A percentile compares a stretch with the other conserved stretches of the same genome.
Evolutionary conservation across 2,888 invertebrate species (phyloP).

Genomic region (Copidosoma aretas): DNA sequence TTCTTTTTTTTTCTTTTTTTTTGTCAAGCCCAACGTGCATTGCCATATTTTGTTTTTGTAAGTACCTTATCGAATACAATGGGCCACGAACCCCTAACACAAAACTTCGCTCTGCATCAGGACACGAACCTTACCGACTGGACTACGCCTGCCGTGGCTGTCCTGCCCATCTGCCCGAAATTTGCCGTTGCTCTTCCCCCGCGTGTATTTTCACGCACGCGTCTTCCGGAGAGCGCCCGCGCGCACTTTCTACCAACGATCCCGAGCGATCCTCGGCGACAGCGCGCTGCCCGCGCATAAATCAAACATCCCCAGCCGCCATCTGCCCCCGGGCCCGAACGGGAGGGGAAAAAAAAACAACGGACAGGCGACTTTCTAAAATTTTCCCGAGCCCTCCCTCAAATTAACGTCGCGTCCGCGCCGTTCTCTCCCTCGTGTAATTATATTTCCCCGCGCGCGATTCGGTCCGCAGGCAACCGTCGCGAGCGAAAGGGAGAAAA

Average conservation of each 20-base stretch:
- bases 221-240: neutral
- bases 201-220: neutral
- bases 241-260: neutral
- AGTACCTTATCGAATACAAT: too few species aligned
- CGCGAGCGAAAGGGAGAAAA: slow-evolving; percentile 12
- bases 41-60: too few species aligned
- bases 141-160: too few species aligned
- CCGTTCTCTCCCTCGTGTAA: slow-evolving; percentile 3
- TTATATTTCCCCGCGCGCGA: slow-evolving; percentile 19
- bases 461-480: neutral
- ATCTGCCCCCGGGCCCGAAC: slow-evolving; percentile 17
- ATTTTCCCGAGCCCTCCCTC: slow-evolving; percentile 11
- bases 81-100: too few species aligned
- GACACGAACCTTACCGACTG: too few species aligned
- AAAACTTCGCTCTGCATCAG: too few species aligned
- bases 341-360: neutral
- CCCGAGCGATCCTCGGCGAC: neutral
- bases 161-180: too few species aligned
- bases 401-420: slow-evolving; percentile 19
- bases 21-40: too few species aligned
- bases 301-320: slow-evolving; percentile 16
- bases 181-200: neutral
- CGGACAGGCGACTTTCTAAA: slow-evolving; percentile 25
- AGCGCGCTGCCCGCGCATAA: slow-evolving; percentile 8
- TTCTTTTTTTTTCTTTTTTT: too few species aligned